A percentile compares a stretch with the other conserved stretches of the same genome.
Conservation (phyloP, 2,113 vertebrate genomes). For the Xenopus borealis region DNA sequence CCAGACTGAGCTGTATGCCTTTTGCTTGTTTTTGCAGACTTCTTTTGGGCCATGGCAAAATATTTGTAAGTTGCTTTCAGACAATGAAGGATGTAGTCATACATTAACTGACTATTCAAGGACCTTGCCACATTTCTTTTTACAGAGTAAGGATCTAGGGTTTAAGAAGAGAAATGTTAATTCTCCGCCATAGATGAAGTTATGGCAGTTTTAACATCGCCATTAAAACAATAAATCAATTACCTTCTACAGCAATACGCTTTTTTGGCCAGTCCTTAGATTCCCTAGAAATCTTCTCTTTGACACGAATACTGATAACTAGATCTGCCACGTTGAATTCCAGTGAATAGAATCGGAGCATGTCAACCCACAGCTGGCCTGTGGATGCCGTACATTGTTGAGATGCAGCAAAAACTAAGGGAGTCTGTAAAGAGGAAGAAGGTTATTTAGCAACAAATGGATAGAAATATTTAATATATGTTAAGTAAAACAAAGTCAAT, state of each 20-base stretch:
- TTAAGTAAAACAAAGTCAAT: too few relatives aligned
- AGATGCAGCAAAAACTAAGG: conserved; percentile 68
- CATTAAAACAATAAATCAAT: conserved; percentile 9
- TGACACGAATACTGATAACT: conserved; percentile 83
- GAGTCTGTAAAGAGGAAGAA: conserved; percentile 62
- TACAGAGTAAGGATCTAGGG: conserved; percentile 83
- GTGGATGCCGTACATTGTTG: conserved; percentile 60
- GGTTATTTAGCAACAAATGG: too few relatives aligned
- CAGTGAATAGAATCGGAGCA: conserved; percentile 90
- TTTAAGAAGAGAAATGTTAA: conserved; percentile 33
- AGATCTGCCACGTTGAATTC: conserved; percentile 82
- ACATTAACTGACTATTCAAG: conserved; percentile 85
- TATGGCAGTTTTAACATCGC: neutral
- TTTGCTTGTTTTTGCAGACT: conserved; percentile 53
- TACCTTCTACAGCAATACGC: conserved; percentile 89
- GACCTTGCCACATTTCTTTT: conserved; percentile 90
- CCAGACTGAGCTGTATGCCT: conserved; percentile 28
- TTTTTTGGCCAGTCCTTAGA: conserved; percentile 94
- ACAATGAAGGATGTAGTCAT: conserved; percentile 87
- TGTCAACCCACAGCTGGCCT: conserved; percentile 87
- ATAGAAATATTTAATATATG: too few relatives aligned
- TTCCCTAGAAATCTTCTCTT: conserved; percentile 74
- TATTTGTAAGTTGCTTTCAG: conserved; percentile 90
- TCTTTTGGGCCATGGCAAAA: conserved; percentile 79
- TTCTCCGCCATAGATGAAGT: too few relatives aligned